Conservation (phyloP, 2,113 vertebrate species). For the Pollachius pollachius region DNA sequence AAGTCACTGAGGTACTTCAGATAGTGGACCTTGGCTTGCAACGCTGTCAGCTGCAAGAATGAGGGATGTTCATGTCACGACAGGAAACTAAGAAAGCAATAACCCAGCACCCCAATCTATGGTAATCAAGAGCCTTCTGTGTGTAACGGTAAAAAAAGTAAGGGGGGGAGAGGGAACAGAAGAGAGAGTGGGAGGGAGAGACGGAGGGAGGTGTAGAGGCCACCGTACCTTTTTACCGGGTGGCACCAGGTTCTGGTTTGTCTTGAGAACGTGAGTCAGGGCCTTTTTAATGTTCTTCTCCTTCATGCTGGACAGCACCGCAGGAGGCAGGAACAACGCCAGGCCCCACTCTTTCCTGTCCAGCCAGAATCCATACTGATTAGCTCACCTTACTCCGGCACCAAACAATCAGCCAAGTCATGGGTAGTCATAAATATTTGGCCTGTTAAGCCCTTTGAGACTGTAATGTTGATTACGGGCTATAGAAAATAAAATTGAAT, state of each 20-base stretch:
- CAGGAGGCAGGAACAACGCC: slow-evolving; percentile 93
- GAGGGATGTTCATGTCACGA: background rate
- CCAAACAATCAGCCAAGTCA: slow-evolving; percentile 19
- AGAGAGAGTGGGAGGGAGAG: background rate
- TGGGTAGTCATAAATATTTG: too few relatives aligned
- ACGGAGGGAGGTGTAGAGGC: background rate
- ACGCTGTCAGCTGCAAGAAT: slow-evolving; percentile 84
- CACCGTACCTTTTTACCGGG: slow-evolving; percentile 92
- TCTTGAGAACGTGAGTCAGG: slow-evolving; percentile 97
- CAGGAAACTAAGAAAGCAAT: too few relatives aligned
- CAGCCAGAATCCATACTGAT: slow-evolving; percentile 21
- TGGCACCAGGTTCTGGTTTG: slow-evolving; percentile 97
- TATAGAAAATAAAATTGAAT: too few relatives aligned
- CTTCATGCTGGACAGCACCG: slow-evolving; percentile 98
- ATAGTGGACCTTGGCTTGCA: slow-evolving; percentile 98
- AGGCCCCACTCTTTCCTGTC: slow-evolving; percentile 98
- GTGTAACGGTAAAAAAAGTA: background rate
- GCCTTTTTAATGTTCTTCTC: slow-evolving; percentile 99
- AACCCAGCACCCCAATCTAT: slow-evolving; percentile 36
- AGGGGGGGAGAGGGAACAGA: background rate
- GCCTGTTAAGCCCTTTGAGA: too few relatives aligned
- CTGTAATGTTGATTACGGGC: too few relatives aligned
- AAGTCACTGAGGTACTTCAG: slow-evolving; percentile 97
- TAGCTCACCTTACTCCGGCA: slow-evolving; percentile 22
- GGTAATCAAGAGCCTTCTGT: slow-evolving; percentile 36